These are phyloP conservation scores for Athalia circularis DNA, from an alignment of 2,888 invertebrate genomes.

Conservation along the genomic window DNA sequence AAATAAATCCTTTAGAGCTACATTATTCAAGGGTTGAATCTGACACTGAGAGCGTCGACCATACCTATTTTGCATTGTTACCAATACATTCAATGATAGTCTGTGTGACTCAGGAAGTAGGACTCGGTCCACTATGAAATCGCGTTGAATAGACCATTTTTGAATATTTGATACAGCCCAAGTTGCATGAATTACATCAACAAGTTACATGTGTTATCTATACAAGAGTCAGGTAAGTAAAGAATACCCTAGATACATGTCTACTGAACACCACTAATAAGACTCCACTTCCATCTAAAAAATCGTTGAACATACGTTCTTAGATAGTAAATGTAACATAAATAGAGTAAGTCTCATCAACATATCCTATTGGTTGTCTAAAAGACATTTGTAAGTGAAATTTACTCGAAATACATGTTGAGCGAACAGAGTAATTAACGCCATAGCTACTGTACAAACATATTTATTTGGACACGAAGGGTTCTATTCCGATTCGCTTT, in stretches of 20 bases:
- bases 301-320: too few species aligned
- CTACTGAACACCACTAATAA: too few species aligned
- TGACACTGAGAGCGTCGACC: background rate
- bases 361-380: background rate
- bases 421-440: background rate
- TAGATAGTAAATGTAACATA: background rate
- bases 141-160: background rate
- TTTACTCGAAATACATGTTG: background rate
- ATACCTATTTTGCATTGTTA: background rate
- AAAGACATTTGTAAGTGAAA: background rate
- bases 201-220: too few species aligned
- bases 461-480: background rate
- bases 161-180: background rate
- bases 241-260: too few species aligned
- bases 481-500: background rate
- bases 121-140: background rate
- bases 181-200: too few species aligned
- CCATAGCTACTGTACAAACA: background rate
- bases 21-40: background rate
- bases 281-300: too few species aligned
- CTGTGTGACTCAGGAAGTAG: background rate
- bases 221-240: too few species aligned
- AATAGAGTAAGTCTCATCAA: background rate
- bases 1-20: constrained; percentile 3
- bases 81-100: constrained; percentile 6